Evolutionary conservation across 2,113 vertebrate genomes (phyloP).

Genomic region (Ochotona princeps): DNA sequence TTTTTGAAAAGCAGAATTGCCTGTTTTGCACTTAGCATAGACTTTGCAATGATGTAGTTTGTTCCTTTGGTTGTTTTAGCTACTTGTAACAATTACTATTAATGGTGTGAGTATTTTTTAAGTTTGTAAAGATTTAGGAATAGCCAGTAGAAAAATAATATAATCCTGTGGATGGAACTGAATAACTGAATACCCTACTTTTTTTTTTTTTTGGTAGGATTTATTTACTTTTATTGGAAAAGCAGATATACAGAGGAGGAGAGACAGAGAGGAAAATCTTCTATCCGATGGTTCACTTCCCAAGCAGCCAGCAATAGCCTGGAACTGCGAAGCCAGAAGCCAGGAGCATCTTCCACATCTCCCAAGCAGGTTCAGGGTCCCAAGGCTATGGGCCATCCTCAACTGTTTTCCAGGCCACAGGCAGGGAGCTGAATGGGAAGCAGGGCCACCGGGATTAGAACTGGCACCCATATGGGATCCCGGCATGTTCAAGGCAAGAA

Average conservation of each 20-base stretch:
- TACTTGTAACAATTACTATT: not conserved
- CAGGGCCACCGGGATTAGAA: too few species aligned
- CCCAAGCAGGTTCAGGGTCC: too few species aligned
- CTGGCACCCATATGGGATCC: too few species aligned
- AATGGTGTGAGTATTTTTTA: slow-evolving; percentile 12
- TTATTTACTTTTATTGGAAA: too few species aligned
- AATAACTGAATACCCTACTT: not conserved
- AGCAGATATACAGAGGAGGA: too few species aligned
- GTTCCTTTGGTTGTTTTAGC: not conserved
- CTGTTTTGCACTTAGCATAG: slow-evolving; percentile 31
- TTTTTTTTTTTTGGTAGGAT: not conserved
- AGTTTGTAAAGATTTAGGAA: slow-evolving; percentile 42
- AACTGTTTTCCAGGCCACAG: too few species aligned
- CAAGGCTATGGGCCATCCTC: too few species aligned
- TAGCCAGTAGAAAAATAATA: not conserved
- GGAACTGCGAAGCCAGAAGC: too few species aligned
- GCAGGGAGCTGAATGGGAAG: too few species aligned
- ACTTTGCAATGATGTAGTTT: not conserved
- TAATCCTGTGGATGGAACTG: slow-evolving; percentile 2
- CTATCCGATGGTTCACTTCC: not conserved
- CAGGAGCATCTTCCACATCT: too few species aligned
- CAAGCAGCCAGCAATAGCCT: not conserved
- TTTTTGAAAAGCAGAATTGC: slow-evolving; percentile 33
- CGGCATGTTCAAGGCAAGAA: too few species aligned
- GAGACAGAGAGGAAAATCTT: too few species aligned